Conservation (phyloP, 2,113 vertebrate species). For the Myotis brandtii region DNA sequence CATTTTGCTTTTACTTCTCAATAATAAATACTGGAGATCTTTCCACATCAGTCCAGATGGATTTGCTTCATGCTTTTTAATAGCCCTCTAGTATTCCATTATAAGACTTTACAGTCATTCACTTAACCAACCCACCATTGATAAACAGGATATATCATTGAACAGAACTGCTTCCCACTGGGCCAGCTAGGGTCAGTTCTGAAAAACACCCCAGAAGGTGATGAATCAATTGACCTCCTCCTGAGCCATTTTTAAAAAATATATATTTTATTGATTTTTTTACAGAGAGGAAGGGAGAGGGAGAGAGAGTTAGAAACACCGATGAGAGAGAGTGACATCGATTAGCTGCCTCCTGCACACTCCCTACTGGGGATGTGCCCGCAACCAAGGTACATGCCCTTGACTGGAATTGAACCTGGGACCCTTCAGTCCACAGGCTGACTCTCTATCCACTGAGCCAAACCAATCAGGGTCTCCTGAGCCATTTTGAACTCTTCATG, state of each 20-base stretch:
- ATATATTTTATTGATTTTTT: no score
- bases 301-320: no score
- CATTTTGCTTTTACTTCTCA: not conserved
- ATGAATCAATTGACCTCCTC: not conserved
- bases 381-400: no score
- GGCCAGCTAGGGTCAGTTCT: not conserved
- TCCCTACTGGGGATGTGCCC: no score
- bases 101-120: not conserved
- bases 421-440: no score
- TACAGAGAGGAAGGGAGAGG: no score
- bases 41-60: not conserved
- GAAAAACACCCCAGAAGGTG: not conserved
- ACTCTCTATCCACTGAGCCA: no score
- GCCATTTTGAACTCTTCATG: slow-evolving; percentile 5
- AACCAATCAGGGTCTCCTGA: not conserved
- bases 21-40: not conserved
- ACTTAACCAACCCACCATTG: not conserved
- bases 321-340: no score
- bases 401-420: no score
- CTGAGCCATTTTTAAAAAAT: not conserved
- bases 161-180: not conserved
- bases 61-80: not conserved
- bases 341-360: no score
- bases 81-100: not conserved
- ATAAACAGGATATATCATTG: not conserved